Conservation (phyloP, 1,140 invertebrate genomes). For the Eumeta japonica region DNA sequence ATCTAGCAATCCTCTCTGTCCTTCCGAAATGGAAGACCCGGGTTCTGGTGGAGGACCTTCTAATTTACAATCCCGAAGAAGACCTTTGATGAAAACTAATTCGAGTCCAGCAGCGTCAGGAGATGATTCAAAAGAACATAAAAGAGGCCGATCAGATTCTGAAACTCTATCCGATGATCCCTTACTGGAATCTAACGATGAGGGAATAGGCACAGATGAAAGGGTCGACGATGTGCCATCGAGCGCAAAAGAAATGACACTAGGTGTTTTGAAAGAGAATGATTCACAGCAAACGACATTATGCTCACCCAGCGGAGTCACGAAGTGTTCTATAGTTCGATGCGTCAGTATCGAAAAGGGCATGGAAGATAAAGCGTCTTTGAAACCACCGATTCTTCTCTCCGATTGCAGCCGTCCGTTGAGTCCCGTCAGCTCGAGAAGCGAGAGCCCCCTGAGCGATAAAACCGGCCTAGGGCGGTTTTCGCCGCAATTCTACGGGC, state of each 20-base stretch:
- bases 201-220: constrained; percentile 70
- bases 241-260: constrained; percentile 65
- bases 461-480: constrained; percentile 64
- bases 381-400: constrained; percentile 66
- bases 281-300: constrained; percentile 37
- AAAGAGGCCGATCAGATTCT: constrained; percentile 63
- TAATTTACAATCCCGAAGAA: constrained; percentile 52
- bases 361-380: constrained; percentile 53
- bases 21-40: constrained; percentile 68
- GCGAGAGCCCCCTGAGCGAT: constrained; percentile 75
- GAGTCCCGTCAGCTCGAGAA: constrained; percentile 72
- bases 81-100: constrained; percentile 56
- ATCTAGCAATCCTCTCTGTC: constrained; percentile 73
- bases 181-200: constrained; percentile 68
- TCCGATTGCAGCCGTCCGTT: constrained; percentile 61
- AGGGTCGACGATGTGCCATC: constrained; percentile 66
- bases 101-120: constrained; percentile 44
- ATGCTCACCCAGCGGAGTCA: constrained; percentile 43
- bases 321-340: constrained; percentile 49
- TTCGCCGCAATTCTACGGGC: constrained; percentile 70
- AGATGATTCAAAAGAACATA: constrained; percentile 48
- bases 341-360: constrained; percentile 52
- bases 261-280: constrained; percentile 49
- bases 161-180: constrained; percentile 69
- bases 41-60: constrained; percentile 55